Percentiles rank a stretch among this genome's conserved stretches.
Evolutionary conservation across 2,888 invertebrate species (phyloP).

Genomic region (Eubasilissa splendida): DNA sequence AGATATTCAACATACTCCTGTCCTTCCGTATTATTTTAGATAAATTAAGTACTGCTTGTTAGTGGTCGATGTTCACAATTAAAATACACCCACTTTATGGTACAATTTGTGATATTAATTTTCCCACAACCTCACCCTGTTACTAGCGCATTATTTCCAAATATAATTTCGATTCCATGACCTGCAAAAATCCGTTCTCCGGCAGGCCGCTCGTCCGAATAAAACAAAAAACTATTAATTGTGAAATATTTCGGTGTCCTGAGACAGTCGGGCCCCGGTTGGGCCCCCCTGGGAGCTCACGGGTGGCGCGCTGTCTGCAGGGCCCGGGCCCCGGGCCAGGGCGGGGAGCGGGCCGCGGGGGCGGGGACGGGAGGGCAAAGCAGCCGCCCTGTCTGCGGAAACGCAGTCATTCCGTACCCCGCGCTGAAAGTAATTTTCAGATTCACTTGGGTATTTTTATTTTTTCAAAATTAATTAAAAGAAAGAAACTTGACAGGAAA

Average conservation of each 20-base stretch:
- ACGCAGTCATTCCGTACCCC: slow-evolving; percentile 26
- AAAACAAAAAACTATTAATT: slow-evolving; percentile 12
- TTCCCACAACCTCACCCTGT: too few species aligned
- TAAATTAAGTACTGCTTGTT: too few species aligned
- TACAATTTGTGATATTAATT: too few species aligned
- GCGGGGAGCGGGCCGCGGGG: background rate
- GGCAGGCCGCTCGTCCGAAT: slow-evolving; percentile 1
- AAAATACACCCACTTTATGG: too few species aligned
- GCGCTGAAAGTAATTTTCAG: too few species aligned
- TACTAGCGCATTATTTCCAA: too few species aligned
- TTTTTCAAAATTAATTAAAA: too few species aligned
- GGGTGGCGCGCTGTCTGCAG: slow-evolving; percentile 39
- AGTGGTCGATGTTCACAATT: too few species aligned
- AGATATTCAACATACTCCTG: too few species aligned
- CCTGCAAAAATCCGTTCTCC: slow-evolving; percentile 16
- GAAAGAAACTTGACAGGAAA: too few species aligned
- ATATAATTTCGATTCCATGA: background rate
- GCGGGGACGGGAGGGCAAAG: slow-evolving; percentile 20
- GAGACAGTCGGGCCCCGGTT: slow-evolving; percentile 15
- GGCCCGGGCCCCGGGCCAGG: slow-evolving; percentile 9
- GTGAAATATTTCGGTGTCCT: slow-evolving; percentile 27
- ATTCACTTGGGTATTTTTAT: too few species aligned
- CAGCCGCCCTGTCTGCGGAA: slow-evolving; percentile 54
- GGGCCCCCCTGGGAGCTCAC: slow-evolving; percentile 36
- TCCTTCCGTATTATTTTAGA: too few species aligned